Percentiles rank a stretch among this genome's conserved stretches.
These are phyloP conservation scores for Eptatretus burgeri DNA, from an alignment of 2,113 vertebrate genomes.

Conservation along the genomic window DNA sequence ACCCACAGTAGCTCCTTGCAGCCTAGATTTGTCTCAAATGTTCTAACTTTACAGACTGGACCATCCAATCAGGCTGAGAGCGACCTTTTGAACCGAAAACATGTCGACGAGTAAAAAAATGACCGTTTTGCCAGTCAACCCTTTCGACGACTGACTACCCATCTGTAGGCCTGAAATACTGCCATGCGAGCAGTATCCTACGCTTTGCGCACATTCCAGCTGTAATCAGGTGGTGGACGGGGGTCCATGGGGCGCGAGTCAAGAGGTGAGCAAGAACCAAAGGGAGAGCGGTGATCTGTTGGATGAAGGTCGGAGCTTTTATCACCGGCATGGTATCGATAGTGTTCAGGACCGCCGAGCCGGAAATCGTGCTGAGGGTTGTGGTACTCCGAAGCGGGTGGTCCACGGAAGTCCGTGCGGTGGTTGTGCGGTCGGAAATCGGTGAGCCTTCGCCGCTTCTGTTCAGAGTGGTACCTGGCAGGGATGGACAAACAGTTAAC, in stretches of 20 bases:
- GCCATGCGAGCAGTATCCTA: slow-evolving; percentile 13
- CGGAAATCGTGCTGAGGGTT: slow-evolving; percentile 29
- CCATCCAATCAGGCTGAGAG: too few relatives aligned
- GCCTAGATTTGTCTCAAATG: too few relatives aligned
- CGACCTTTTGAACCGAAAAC: too few relatives aligned
- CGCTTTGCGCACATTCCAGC: slow-evolving; percentile 60
- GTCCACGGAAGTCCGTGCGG: slow-evolving; percentile 53
- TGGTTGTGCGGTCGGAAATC: slow-evolving; percentile 62
- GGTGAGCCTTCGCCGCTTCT: slow-evolving; percentile 50
- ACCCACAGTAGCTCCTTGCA: too few relatives aligned
- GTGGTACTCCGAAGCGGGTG: slow-evolving; percentile 55
- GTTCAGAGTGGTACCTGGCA: slow-evolving; percentile 45
- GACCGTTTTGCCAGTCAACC: too few relatives aligned
- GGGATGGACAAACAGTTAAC: neutral
- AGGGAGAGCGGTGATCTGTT: slow-evolving; percentile 60
- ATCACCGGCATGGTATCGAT: slow-evolving; percentile 51
- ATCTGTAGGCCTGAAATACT: too few relatives aligned
- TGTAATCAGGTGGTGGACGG: slow-evolving; percentile 42
- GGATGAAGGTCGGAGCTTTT: slow-evolving; percentile 46
- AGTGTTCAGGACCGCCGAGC: slow-evolving; percentile 47
- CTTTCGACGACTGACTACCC: too few relatives aligned
- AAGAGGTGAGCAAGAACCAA: slow-evolving; percentile 47
- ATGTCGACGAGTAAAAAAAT: too few relatives aligned
- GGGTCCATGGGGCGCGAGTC: slow-evolving; percentile 60
- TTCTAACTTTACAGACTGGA: too few relatives aligned